phyloP scores from a whole-genome alignment of 2,113 vertebrate species.

The Scortum barcoo region DNA sequence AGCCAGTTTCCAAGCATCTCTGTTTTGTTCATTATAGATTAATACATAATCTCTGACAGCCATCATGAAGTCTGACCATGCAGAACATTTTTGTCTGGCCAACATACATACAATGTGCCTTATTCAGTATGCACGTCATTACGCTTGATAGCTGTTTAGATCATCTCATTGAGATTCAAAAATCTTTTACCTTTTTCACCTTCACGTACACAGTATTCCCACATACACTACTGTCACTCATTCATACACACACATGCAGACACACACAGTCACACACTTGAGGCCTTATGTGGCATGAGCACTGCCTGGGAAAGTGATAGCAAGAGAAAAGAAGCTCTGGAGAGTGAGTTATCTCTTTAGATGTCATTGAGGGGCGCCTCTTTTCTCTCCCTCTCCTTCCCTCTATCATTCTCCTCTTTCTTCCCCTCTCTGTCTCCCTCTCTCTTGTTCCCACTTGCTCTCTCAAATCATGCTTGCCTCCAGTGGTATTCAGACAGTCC shows the following conservation, averaged over 20 bases:
- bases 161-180: slow-evolving; percentile 63
- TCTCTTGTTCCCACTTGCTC: slow-evolving; percentile 78
- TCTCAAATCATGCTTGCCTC: slow-evolving; percentile 81
- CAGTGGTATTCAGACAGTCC: slow-evolving; percentile 84
- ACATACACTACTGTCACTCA: slow-evolving; percentile 65
- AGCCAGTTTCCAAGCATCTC: slow-evolving; percentile 9
- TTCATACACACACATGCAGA: slow-evolving; percentile 32
- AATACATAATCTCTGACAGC: slow-evolving; percentile 2
- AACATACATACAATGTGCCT: slow-evolving; percentile 4
- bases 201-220: slow-evolving; percentile 57
- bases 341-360: slow-evolving; percentile 83
- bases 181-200: slow-evolving; percentile 63
- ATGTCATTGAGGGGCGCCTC: slow-evolving; percentile 82
- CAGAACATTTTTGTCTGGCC: neutral
- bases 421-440: slow-evolving; percentile 65
- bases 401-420: slow-evolving; percentile 74
- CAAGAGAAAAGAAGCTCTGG: slow-evolving; percentile 79
- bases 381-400: slow-evolving; percentile 73
- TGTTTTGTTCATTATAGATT: slow-evolving; percentile 22
- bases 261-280: slow-evolving; percentile 49
- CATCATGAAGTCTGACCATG: slow-evolving; percentile 8
- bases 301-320: slow-evolving; percentile 83
- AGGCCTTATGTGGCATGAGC: slow-evolving; percentile 71
- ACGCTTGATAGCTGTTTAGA: slow-evolving; percentile 46
- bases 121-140: slow-evolving; percentile 41